Conservation (phyloP, 1,140 invertebrate species). For the Formica exsecta region DNA sequence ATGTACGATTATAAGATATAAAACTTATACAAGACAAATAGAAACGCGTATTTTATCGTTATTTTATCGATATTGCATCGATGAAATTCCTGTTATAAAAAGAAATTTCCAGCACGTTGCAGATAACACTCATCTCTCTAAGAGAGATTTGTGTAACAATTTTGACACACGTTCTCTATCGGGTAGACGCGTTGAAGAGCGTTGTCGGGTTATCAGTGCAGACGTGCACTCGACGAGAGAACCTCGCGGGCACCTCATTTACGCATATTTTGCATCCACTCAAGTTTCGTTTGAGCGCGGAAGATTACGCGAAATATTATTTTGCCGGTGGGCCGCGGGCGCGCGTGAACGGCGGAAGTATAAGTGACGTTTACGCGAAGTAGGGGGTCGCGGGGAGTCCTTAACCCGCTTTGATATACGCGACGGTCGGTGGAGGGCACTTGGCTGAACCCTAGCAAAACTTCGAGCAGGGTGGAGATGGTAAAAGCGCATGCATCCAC, state of each 20-base stretch:
- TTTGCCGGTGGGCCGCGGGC: slow-evolving; percentile 68
- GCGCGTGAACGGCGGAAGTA: slow-evolving; percentile 43
- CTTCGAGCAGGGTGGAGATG: slow-evolving; percentile 23
- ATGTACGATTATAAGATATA: background rate
- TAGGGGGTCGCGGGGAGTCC: slow-evolving; percentile 10
- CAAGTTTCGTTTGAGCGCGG: slow-evolving; percentile 79
- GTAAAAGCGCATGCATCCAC: too few relatives aligned
- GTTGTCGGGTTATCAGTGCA: slow-evolving; percentile 41
- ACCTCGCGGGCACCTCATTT: slow-evolving; percentile 76
- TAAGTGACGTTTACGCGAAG: slow-evolving; percentile 10
- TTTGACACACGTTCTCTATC: slow-evolving; percentile 8
- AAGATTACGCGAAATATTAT: slow-evolving; percentile 81
- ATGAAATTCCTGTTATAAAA: background rate
- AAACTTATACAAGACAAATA: background rate
- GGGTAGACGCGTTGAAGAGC: background rate
- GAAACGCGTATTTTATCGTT: background rate
- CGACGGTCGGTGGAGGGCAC: slow-evolving; percentile 61
- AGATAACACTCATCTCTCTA: background rate
- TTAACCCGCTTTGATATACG: slow-evolving; percentile 75
- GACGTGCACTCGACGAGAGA: slow-evolving; percentile 48
- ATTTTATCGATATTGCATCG: too few relatives aligned
- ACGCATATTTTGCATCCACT: slow-evolving; percentile 80
- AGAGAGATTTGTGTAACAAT: background rate
- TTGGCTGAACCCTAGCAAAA: slow-evolving; percentile 56
- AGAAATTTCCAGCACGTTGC: background rate